These are phyloP conservation scores for Acronicta leporina DNA, from an alignment of 2,888 invertebrate species.

Conservation along the genomic window DNA sequence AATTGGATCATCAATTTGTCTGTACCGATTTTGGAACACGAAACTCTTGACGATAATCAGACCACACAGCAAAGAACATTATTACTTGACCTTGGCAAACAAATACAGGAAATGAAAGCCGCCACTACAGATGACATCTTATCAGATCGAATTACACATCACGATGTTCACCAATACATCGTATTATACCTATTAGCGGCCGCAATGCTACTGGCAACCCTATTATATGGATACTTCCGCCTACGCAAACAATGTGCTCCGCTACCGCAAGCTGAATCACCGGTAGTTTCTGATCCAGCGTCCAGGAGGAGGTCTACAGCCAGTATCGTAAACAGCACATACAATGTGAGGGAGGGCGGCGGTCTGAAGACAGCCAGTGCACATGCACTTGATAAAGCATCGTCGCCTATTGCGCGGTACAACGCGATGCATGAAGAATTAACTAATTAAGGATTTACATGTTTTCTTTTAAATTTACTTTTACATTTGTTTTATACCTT, in stretches of 20 bases:
- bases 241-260: background rate
- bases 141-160: background rate
- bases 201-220: background rate
- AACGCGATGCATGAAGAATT: too few relatives aligned
- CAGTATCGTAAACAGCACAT: background rate
- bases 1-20: constrained; percentile 2
- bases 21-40: too few relatives aligned
- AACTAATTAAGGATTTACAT: too few relatives aligned
- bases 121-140: background rate
- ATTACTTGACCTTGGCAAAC: background rate
- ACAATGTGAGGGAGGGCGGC: background rate
- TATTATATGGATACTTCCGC: background rate
- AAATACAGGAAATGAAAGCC: constrained; percentile 4
- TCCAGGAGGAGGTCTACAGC: constrained; percentile 2
- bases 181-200: constrained; percentile 1
- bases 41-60: background rate
- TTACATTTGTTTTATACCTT: too few relatives aligned
- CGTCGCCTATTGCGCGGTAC: constrained; percentile 4
- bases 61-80: background rate
- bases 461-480: too few relatives aligned
- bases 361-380: background rate
- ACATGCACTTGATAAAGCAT: background rate
- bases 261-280: background rate
- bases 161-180: constrained; percentile 8
- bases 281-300: background rate